A percentile compares a stretch with the other conserved stretches of the same genome.
Conservation (phyloP, 2,113 vertebrate genomes). For the human (Homo sapiens) region GRCh38 chr13:79534501-79535000, state of each 20-base stretch:
- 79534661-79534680: background rate
- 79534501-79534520: background rate
- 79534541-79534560: background rate
- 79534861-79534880: background rate
- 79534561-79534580: background rate
- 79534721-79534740: background rate
- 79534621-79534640: conserved; percentile 8
- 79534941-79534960: background rate
- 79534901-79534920: background rate
- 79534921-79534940: background rate
- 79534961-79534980: background rate
- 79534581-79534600: background rate
- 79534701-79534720: background rate
- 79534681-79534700: background rate
- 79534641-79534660: background rate
- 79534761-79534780: background rate
- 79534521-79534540: background rate
- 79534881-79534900: background rate
- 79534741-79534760: background rate
- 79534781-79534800: background rate
- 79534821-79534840: background rate
- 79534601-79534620: background rate
- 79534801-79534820: background rate
- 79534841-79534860: background rate
- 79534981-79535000: background rate